Evolutionary conservation across 2,888 invertebrate species (phyloP), one percentile per base, ranked within the genome.

Genomic region (Leptinotarsa tumamoca): DNA sequence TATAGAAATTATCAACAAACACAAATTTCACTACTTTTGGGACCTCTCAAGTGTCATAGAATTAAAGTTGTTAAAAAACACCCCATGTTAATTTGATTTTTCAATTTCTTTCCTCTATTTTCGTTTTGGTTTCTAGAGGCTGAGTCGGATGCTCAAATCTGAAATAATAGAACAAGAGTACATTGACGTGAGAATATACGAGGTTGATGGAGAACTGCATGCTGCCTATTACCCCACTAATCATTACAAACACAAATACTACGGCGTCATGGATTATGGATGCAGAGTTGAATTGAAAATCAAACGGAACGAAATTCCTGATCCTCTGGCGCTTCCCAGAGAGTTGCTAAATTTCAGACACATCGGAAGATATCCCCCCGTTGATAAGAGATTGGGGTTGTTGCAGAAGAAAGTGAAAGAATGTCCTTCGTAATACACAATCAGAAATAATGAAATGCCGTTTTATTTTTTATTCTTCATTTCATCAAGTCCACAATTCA

Each of bases 181-280:
- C 77, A 83, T 90, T 17, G 90, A 90, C 80, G 85, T 90, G 1
- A 88, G 86, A 80, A 81, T 90, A 1, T 90, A 89, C 79, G 78
- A 81, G 50, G 87, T 89, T 3, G 89, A 90, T 82, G 85, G 85
- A 7, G 79, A 83, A 58, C 84, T 86, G 66, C 82, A 87, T 66
- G 83, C 87, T 21, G 90, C 89, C n/a, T 85, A 86, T 27, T 89
- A 91, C 79, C 86, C 87, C 4, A 81, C 83, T 4, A 85, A 88
- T 81, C 88, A 89, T 72, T 91, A 90, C 80, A 91, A 91, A 68
- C 90, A 91, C 74, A 83, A 89, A 13, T 92, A 91, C 86, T 92
- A 92, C 72, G 89, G 90, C 76, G 90, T 91, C 79, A 82, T 89
- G 81, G 90, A 90, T 18, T 90, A 87, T 67, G 90, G 89, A 0